Evolutionary conservation across 2,797 vertebrate species (phyloP).

Genomic region (Microcaecilia unicolor): DNA sequence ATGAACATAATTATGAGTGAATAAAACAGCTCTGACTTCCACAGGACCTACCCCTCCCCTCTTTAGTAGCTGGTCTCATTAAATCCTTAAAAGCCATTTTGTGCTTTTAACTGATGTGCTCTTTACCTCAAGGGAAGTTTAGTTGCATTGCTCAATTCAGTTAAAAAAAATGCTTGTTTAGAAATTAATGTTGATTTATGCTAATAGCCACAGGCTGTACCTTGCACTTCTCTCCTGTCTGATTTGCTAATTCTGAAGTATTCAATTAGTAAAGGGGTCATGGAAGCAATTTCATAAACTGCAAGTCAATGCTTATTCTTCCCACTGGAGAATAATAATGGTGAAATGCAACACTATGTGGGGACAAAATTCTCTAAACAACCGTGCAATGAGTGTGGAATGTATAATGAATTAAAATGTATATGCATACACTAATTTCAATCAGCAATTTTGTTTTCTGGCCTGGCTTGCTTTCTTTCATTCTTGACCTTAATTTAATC

Average conservation of each 20-base stretch:
- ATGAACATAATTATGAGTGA: no score
- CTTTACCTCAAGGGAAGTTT: conserved; percentile 35
- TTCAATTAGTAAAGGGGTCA: conserved; percentile 31
- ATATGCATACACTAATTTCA: no score
- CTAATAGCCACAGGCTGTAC: conserved; percentile 35
- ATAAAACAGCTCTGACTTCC: no score
- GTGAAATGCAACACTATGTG: no score
- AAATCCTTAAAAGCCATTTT: conserved; percentile 21
- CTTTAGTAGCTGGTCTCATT: no score
- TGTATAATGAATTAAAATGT: no score
- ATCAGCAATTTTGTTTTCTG: no score
- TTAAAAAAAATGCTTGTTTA: conserved; percentile 40
- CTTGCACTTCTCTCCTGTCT: conserved; percentile 26
- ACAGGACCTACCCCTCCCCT: no score
- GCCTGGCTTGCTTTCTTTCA: no score
- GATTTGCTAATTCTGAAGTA: conserved; percentile 34
- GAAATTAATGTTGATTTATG: conserved; percentile 39
- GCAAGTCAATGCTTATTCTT: conserved; percentile 8
- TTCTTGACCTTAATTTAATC: no score
- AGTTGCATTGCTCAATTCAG: conserved; percentile 36
- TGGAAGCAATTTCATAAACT: neutral
- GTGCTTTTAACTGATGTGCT: conserved; percentile 36
- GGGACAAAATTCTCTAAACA: no score
- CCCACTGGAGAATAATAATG: conserved; percentile 16
- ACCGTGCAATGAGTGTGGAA: no score